These are phyloP conservation scores for Brachionichthys hirsutus DNA, from an alignment of 2,113 vertebrate genomes.

Conservation along the genomic window DNA sequence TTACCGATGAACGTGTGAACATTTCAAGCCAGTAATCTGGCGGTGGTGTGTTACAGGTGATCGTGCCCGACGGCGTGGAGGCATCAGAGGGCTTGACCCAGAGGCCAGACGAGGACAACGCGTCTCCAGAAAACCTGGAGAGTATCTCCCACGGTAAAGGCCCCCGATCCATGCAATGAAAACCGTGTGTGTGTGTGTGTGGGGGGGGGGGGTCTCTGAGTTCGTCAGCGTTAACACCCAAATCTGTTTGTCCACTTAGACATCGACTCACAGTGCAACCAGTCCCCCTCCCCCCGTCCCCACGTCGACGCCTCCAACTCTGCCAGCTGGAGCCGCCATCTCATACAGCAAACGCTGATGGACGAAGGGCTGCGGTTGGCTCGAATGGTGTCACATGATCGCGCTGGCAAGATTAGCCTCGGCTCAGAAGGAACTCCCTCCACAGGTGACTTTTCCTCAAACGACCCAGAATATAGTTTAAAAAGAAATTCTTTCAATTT, in stretches of 20 bases:
- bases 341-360: constrained; percentile 96
- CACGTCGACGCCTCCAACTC: constrained; percentile 82
- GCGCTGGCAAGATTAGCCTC: constrained; percentile 83
- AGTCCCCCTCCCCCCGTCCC: constrained; percentile 79
- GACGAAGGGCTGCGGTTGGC: constrained; percentile 96
- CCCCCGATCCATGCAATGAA: background rate
- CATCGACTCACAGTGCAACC: constrained; percentile 75
- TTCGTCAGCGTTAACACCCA: constrained; percentile 41
- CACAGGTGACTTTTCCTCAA: constrained; percentile 78
- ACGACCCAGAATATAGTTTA: constrained; percentile 35
- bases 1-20: background rate
- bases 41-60: constrained; percentile 55
- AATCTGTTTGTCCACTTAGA: constrained; percentile 71
- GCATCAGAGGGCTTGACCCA: constrained; percentile 69
- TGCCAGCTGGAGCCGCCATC: constrained; percentile 90
- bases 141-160: constrained; percentile 84
- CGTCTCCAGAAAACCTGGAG: constrained; percentile 89
- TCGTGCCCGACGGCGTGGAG: constrained; percentile 63
- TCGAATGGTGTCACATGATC: constrained; percentile 91
- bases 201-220: no score
- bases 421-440: constrained; percentile 83
- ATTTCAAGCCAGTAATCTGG: background rate
- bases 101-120: constrained; percentile 85
- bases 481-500: constrained; percentile 6
- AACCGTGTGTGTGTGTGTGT: background rate